A percentile compares a stretch with the other conserved stretches of the same genome.
These are phyloP conservation scores for Chamaetylas fuelleborni DNA, from an alignment of 2,113 vertebrate genomes.

Conservation along the genomic window DNA sequence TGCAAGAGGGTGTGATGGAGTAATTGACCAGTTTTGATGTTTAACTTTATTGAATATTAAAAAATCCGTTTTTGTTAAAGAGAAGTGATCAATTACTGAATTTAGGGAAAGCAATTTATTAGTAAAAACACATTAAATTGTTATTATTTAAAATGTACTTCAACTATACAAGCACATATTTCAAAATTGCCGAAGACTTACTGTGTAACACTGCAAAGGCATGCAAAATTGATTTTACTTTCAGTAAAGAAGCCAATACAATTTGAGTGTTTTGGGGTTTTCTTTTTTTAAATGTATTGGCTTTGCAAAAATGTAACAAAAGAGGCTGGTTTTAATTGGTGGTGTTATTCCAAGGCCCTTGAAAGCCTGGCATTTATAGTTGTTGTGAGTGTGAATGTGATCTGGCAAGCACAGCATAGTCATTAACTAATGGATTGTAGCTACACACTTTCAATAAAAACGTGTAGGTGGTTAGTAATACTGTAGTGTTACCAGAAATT, in stretches of 20 bases:
- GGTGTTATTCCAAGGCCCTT: neutral
- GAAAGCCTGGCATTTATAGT: neutral
- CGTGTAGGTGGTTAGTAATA: neutral
- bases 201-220: neutral
- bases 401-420: neutral
- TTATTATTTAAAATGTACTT: neutral
- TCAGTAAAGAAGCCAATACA: neutral
- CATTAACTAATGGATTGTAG: constrained; percentile 45
- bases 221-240: neutral
- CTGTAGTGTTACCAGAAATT: constrained; percentile 14
- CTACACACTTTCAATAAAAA: constrained; percentile 20
- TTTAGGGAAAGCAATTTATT: neutral
- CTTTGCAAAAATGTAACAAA: constrained; percentile 20
- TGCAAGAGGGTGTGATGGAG: neutral
- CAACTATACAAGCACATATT: neutral
- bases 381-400: neutral
- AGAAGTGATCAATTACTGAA: neutral
- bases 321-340: neutral
- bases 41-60: neutral
- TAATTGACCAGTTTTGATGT: neutral
- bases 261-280: neutral
- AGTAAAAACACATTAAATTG: neutral
- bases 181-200: neutral
- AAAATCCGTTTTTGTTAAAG: neutral
- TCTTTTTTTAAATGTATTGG: neutral